These are phyloP conservation scores for Pristionchus fissidentatus DNA, from an alignment of 2,888 invertebrate genomes.

Conservation along the genomic window DNA sequence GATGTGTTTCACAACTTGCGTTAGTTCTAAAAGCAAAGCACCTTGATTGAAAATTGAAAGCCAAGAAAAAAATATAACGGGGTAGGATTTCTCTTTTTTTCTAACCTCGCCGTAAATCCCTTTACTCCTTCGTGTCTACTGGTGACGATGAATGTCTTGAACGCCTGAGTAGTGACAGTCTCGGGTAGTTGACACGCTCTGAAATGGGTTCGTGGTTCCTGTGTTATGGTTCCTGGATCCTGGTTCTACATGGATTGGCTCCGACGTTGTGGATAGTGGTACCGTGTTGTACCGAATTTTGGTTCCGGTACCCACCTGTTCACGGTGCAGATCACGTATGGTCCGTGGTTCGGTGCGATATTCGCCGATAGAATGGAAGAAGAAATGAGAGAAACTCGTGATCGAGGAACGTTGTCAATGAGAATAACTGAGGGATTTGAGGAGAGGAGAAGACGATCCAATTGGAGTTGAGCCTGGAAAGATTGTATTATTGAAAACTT, in stretches of 20 bases:
- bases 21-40: too few species aligned
- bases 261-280: too few species aligned
- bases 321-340: slow-evolving; percentile 88
- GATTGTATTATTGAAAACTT: background rate
- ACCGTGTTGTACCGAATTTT: too few species aligned
- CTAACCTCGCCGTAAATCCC: slow-evolving; percentile 79
- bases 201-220: background rate
- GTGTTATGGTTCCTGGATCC: background rate
- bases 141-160: slow-evolving; percentile 86
- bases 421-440: slow-evolving; percentile 60
- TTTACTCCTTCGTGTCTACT: slow-evolving; percentile 99
- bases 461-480: slow-evolving; percentile 41
- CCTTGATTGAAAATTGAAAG: too few species aligned
- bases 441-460: slow-evolving; percentile 58
- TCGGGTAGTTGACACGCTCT: slow-evolving; percentile 66
- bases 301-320: slow-evolving; percentile 77
- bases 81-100: too few species aligned
- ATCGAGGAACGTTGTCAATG: slow-evolving; percentile 68
- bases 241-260: too few species aligned
- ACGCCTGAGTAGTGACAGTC: slow-evolving; percentile 49
- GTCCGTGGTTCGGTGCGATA: slow-evolving; percentile 75
- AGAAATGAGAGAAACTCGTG: background rate
- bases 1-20: too few species aligned
- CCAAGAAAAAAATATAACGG: too few species aligned
- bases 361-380: background rate